phyloP scores from a whole-genome alignment of 2,113 vertebrate species.

The Dasyurus viverrinus region DNA sequence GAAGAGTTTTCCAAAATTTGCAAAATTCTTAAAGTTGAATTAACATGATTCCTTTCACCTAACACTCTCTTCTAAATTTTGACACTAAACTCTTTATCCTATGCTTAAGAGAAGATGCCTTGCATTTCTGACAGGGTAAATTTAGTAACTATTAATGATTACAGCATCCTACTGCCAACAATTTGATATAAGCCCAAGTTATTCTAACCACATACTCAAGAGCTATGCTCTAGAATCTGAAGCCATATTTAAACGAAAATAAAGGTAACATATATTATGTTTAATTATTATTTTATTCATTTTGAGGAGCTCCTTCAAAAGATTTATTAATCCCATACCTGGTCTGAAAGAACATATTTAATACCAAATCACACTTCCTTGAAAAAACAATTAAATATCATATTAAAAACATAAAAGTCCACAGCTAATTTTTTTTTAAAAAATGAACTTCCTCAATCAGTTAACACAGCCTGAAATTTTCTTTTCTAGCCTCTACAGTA shows the following conservation, averaged over 20 bases:
- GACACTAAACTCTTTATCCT: conserved; percentile 17
- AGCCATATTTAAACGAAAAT: conserved; percentile 49
- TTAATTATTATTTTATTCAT: conserved; percentile 28
- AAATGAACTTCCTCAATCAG: conserved; percentile 49
- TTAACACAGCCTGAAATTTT: background rate
- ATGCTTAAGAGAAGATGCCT: conserved; percentile 24
- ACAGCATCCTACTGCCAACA: conserved; percentile 22
- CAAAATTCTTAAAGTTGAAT: conserved; percentile 48
- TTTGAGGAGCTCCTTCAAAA: conserved; percentile 27
- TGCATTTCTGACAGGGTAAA: conserved; percentile 41
- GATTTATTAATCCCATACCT: conserved; percentile 30
- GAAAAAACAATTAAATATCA: conserved; percentile 38
- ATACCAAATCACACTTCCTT: conserved; percentile 23
- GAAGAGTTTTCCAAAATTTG: conserved; percentile 53
- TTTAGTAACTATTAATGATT: conserved; percentile 55
- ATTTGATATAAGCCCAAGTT: conserved; percentile 44
- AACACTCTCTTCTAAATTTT: conserved; percentile 37
- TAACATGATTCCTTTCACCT: conserved; percentile 24
- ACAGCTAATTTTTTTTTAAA: conserved; percentile 5
- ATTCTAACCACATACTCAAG: conserved; percentile 24
- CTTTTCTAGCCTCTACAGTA: conserved; percentile 16
- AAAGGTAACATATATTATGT: conserved; percentile 27
- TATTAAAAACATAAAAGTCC: conserved; percentile 44
- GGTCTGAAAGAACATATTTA: conserved; percentile 14
- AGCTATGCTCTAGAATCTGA: conserved; percentile 36